Base-by-base conservation (phyloP, 2,113 vertebrate species). In the Istiophorus platypterus region DNA sequence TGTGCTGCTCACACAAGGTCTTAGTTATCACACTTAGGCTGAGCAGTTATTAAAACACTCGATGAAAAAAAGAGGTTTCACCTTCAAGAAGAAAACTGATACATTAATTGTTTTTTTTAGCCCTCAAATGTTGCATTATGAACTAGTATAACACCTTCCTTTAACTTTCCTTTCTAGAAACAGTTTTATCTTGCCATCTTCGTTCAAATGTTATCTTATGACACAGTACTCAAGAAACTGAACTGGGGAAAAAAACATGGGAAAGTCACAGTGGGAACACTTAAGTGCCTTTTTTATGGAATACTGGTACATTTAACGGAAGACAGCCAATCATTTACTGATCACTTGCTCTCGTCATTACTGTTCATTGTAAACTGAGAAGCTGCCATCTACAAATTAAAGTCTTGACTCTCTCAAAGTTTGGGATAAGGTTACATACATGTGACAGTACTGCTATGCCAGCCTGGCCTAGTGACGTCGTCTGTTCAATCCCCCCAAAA, bases 1-100 rank as follows among this genome's bases (percentile, higher is more conserved):
- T 65, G 80, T 37, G 45, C 68, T 78, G 47, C 84, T 82, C 57
- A 78, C 71, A 80, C 29, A 75, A 80, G 61, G 51, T 69, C 66
- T 64, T 70, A 68, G 72, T 78, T 80, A 74, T 72, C 64, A 82
- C 76, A 85, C 69, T 80, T 65, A 72, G 63, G 49, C 31, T 69
- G 39, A 41, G 65, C 26, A 70, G 34, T 61, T 52, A 34, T 34
- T 34, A 34, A 22, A 9, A 10, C 18, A 17, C 9, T 8, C 34
- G 3, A 57, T 4, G n/a, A 14, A 72, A 49, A 72, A 66, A 37
- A 26, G 17, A 71, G 10, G n/a, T 47, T 75, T 66, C 5, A 70
- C 26, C 31, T 68, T 65, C 4, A 69, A 57, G 26, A n/a, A 68
- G 22, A 76, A 37, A 81, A n/a, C 11, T 14, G 49, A 62, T 39